phyloP scores from a whole-genome alignment of 2,888 invertebrate genomes.

The Eledona agricola region DNA sequence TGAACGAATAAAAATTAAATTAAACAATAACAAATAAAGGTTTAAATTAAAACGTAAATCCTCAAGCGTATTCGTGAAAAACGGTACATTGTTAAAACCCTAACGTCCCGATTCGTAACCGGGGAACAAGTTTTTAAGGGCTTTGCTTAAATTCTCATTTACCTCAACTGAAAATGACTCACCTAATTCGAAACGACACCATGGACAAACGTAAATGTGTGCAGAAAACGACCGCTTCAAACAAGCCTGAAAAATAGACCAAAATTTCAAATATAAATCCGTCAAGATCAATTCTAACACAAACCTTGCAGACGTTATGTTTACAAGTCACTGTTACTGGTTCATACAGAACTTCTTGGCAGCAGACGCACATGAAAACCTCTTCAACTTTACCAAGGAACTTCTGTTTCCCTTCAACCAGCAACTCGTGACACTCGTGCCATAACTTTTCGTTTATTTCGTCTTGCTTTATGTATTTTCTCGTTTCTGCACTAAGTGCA shows the following conservation, averaged over 20 bases:
- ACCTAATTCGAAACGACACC: conserved; percentile 72
- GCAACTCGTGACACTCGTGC: conserved; percentile 68
- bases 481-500: conserved; percentile 54
- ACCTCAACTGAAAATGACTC: conserved; percentile 64
- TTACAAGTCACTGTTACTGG: conserved; percentile 79
- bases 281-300: conserved; percentile 42
- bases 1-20: no score
- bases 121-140: conserved; percentile 70
- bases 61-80: no score
- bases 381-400: conserved; percentile 73
- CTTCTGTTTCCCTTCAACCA: conserved; percentile 67
- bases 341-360: conserved; percentile 74
- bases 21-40: no score
- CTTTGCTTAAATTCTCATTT: conserved; percentile 68
- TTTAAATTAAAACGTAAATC: no score
- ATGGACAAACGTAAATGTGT: conserved; percentile 72
- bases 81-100: conserved; percentile 4
- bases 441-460: conserved; percentile 72
- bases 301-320: conserved; percentile 80
- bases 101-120: conserved; percentile 67
- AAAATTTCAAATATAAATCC: conserved; percentile 10
- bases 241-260: conserved; percentile 61
- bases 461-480: conserved; percentile 67
- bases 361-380: conserved; percentile 80
- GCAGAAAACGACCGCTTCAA: conserved; percentile 73